Evolutionary conservation across 2,888 invertebrate species (phyloP), one percentile per base, ranked within the genome.

Genomic region (Rotaria magnacalcarata): DNA sequence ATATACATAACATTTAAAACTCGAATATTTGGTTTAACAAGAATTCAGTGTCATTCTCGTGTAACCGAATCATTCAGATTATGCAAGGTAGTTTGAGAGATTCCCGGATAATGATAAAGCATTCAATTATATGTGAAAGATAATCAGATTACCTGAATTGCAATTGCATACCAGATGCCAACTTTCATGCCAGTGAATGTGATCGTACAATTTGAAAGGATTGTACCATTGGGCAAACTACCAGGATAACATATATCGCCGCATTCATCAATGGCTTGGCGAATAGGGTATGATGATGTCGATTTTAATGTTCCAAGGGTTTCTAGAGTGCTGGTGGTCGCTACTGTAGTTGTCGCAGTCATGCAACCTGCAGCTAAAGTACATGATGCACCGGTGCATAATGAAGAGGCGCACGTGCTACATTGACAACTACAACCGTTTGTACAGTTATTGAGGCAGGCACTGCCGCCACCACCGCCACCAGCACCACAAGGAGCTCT

Each of bases 381-480:
- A 6, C 19, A 5, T 5, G 54, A 2, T 0, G 21, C 19, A 0
- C 5, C 19, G 8, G 56, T 1, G 2, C 56, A 56, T 24, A 19
- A 19, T 19, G 54, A 19, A 19, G 11, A 2, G 0, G 1, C 0
- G 19, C 24, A 24, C 7, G 56, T 24, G 19, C 6, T 8, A 8
- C 0, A 0, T 24, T 24, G 24, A 6, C 6, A 0, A 19, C 4
- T 19, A 56, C 24, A 19, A 56, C 6, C 8, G 24, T 24, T 24
- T 5, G 1, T 0, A 24, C 19, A 19, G 24, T 10, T 24, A 8
- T 0, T 0, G 24, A 0, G 0, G 7, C 56, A 56, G 1, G 3
- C 7, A 47, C 8, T 47, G 47, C 8, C 11, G 5, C 47, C 47
- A 47, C 24, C 19, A 21, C 21, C 19, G 3, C 19, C 14, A 16